Base-by-base conservation (phyloP, 2,888 invertebrate species). In the Pandemis corylana region DNA sequence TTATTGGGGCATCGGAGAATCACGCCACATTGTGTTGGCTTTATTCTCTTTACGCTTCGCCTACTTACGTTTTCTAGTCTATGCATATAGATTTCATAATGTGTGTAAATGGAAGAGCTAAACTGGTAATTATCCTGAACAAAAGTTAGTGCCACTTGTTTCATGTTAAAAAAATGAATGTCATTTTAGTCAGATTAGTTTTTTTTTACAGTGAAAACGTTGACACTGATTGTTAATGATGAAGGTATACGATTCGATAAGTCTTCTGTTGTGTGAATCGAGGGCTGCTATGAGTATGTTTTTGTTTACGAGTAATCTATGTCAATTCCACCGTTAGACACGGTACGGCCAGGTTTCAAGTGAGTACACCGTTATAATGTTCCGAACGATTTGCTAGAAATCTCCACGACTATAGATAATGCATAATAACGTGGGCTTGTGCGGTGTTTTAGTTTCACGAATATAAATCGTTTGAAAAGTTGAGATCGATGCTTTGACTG, bases 261-360 rank as follows among this genome's bases (percentile, higher is more conserved):
- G 28, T 28, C 59, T 10, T 28, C 59, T 28, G 28, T 59, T 12
- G 28, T 59, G 59, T 28, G 59, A 59, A 28, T 59, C n/a, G 51
- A 41, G 28, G 49, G 67, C 51, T 46, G n/a, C 59, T 65, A 13
- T 13, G 6, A 51, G 46, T 53, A n/a, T 67, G 28, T 69, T 61
- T 61, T 69, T 59, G 68, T 46, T 56, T n/a, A 46, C 41, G 46
- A 46, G 67, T 63, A 63, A 63, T 63, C 13, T 53, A 63, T 63
- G 62, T 49, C 62, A 20, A 42, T 41, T 53, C n/a, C 4, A 63
- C 70, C 70, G 63, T 42, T 70, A 63, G 51, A 13, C 28, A 9
- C 56, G 53, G 53, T 51, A 42, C 15, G 63, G 15, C 28, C 49
- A 36, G 49, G n/a, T 10, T 53, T 36, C 28, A 36, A 36, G 28